Base-by-base conservation (phyloP, 2,113 vertebrate species). In the Castor canadensis region DNA sequence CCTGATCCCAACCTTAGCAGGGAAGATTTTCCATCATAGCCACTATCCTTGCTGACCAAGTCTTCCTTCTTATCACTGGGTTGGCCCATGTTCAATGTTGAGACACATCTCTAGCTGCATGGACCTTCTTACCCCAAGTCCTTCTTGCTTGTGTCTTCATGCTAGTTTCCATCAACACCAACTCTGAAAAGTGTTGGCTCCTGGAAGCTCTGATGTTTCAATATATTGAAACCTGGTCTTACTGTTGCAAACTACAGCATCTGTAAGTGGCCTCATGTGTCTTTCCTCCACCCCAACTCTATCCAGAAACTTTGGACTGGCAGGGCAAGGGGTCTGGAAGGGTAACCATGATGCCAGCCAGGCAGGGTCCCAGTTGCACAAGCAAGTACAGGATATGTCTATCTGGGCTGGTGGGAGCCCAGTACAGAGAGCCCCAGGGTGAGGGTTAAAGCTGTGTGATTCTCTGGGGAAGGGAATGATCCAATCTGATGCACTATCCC, bases 311-410 rank as follows among this genome's bases (percentile, higher is more conserved):
- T 38, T 35, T 5, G 19, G 17, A 20, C n/a, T 69, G 71, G n/a
- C 40, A 47, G 49, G 19, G 30, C 0, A 0, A 12, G 35, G 76
- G 40, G 5, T 28, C 62, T 9, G 3, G n/a, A 17, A 15, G 8
- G 6, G 16, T 1, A 6, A 12, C 49, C 4, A 19, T 20, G n/a
- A 16, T 4, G 0, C 10, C 40, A 24, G 17, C 1, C 20, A 3
- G 10, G 12, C 15, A 3, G 28, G 35, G 9, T 5, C 32, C 16
- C 69, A 71, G 19, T 11, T 54, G 9, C 9, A 10, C 52, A 17
- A 62, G n/a, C 4, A 6, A 20, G 32, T 10, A 12, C 4, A 58
- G 38, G 35, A 12, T 3, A 2, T 32, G 54, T 88, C 19, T 24
- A 10, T 66, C 54, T 49, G 40, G 30, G 40, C 7, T 30, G 56